Percentiles rank a stretch among this genome's conserved stretches.
Conservation (phyloP, 1,140 invertebrate genomes). For the Tyrophagus putrescentiae region DNA sequence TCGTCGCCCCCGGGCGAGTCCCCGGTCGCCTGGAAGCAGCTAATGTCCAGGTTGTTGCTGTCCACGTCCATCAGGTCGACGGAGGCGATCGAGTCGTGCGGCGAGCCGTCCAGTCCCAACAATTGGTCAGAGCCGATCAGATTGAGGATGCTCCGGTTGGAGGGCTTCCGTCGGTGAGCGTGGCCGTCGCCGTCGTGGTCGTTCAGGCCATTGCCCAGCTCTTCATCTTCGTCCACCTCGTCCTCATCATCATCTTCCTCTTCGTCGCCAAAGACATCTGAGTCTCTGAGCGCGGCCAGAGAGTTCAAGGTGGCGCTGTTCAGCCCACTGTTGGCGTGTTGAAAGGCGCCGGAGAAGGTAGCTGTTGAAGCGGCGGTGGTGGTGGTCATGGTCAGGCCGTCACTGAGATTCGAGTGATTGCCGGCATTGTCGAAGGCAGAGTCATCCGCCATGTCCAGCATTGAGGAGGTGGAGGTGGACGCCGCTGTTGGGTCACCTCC, state of each 20-base stretch:
- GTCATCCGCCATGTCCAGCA: slow-evolving; percentile 24
- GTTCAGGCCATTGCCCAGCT: background rate
- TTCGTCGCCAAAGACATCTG: no score
- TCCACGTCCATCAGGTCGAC: slow-evolving; percentile 12
- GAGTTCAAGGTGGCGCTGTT: no score
- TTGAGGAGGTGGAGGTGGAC: background rate
- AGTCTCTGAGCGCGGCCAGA: no score
- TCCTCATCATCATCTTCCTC: no score
- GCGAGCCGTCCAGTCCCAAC: no score
- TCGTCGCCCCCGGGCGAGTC: background rate
- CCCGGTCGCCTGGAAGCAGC: background rate
- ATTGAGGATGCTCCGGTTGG: background rate
- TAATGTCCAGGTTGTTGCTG: slow-evolving; percentile 5
- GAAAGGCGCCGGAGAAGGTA: background rate
- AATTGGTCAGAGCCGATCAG: background rate
- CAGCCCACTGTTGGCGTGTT: no score
- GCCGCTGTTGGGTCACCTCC: slow-evolving; percentile 12
- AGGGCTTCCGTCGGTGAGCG: background rate
- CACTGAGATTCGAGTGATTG: slow-evolving; percentile 17
- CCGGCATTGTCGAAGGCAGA: slow-evolving; percentile 25
- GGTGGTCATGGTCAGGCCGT: slow-evolving; percentile 19
- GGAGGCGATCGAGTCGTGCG: background rate
- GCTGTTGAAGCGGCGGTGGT: background rate
- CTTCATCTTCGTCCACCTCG: background rate
- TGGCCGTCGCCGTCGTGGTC: background rate